Base-by-base conservation (phyloP, 92 coral and sea anemone genomes). In the Bergia sp. region DNA sequence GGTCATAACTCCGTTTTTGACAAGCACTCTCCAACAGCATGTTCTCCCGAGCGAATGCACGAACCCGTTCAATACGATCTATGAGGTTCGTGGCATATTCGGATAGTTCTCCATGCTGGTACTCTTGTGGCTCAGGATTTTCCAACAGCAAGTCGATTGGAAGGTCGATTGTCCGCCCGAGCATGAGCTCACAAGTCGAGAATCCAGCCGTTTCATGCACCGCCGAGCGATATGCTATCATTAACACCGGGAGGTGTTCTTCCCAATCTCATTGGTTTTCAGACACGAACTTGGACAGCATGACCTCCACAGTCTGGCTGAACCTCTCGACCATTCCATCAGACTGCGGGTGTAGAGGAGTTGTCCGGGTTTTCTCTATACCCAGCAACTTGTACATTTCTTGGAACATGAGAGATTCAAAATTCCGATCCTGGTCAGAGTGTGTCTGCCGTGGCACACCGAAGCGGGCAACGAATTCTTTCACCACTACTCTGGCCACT, bases 331-430 rank as follows among this genome's bases (percentile, higher is more conserved):
- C 75, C 75, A 1, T 71, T 2, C 75, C 75, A 5, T 71, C 84
- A 5, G 65, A 80, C 84, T 50, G 53, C 0, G 40, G 84, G 20
- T 36, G 65, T 4, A 40, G 75, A 15, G 93, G 80, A 18, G 93
- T 88, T 16, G 90, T 89, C 55, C 91, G 16, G 36, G 94, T 91
- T 50, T 91, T 88, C 38, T 85, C 91, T 36, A 91, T 85, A 1
- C 88, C 91, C 55, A 91, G 81, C n/a, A 88, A 36, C 77, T 8
- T 38, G 80, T 78, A 83, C 91, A 88, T 88, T 53, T 91, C 82
- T 3, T 23, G 40, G 73, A 91, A 80, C 79, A 91, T 37, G 15
- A 38, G 10, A 7, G 55, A 47, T n/a, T 71, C 75, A 29, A 71
- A 71, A 38, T 44, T 81, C 37, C 72, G 73, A 12, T 61, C 86